A percentile compares a stretch with the other conserved stretches of the same genome.
phyloP scores from a whole-genome alignment of 2,113 vertebrate genomes.

The Callipepla squamata region DNA sequence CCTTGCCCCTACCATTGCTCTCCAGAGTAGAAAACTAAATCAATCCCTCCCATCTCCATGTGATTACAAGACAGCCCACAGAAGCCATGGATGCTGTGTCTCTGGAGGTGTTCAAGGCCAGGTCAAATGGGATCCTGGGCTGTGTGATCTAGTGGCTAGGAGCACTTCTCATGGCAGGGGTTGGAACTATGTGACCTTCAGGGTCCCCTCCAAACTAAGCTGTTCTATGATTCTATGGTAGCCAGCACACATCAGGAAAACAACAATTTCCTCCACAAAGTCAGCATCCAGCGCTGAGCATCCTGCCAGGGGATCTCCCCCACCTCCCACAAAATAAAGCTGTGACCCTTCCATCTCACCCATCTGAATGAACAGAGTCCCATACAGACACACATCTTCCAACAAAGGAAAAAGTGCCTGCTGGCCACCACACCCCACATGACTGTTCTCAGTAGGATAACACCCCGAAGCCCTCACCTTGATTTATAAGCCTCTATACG shows the following conservation, averaged over 20 bases:
- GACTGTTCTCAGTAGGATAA: fast-evolving
- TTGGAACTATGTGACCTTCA: too few species aligned
- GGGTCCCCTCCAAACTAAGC: too few species aligned
- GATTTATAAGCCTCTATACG: neutral
- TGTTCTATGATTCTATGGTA: too few species aligned
- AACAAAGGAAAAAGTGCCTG: neutral
- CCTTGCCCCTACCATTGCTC: neutral
- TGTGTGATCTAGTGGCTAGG: too few species aligned
- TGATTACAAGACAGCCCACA: neutral
- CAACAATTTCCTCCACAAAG: too few species aligned
- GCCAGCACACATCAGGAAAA: neutral
- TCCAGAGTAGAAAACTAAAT: neutral
- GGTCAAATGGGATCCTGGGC: too few species aligned
- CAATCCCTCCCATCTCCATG: neutral
- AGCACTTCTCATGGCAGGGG: too few species aligned
- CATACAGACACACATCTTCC: neutral
- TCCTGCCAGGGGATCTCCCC: too few species aligned
- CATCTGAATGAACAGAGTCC: neutral
- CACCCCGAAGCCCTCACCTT: neutral
- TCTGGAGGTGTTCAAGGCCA: too few species aligned
- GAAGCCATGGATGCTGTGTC: too few species aligned
- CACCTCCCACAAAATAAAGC: too few species aligned
- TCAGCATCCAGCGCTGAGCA: too few species aligned
- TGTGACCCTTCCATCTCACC: neutral
- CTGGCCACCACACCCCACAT: fast-evolving